A percentile compares a stretch with the other conserved stretches of the same genome.
Evolutionary conservation across 1,140 invertebrate genomes (phyloP).

Genomic region (Pentalonia nigronervosa): DNA sequence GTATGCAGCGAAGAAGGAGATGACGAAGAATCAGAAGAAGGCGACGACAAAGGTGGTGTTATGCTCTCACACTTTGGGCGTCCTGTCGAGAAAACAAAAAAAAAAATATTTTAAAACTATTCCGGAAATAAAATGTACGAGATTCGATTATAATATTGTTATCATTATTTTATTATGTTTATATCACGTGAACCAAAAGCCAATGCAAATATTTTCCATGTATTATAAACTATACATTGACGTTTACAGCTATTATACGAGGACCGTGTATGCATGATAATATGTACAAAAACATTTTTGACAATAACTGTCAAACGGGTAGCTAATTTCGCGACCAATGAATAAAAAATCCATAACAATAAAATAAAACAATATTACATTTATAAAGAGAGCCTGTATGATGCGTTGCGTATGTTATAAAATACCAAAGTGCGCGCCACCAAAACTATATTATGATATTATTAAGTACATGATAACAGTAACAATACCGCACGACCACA

Average conservation of each 20-base stretch:
- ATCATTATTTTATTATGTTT: not conserved
- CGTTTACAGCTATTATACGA: not conserved
- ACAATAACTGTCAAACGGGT: not conserved
- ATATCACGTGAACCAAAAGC: conserved; percentile 13
- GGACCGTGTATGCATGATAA: not conserved
- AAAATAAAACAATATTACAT: not conserved
- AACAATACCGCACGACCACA: not conserved
- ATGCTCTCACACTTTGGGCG: not conserved
- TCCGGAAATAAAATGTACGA: not conserved
- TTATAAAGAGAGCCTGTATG: not conserved
- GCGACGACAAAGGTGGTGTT: not conserved
- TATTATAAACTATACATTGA: not conserved
- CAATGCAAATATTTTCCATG: not conserved
- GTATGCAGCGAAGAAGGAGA: too few relatives aligned
- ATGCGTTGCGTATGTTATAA: not conserved
- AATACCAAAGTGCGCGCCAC: not conserved
- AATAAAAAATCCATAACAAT: not conserved
- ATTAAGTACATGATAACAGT: conserved; percentile 16
- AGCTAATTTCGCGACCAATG: not conserved
- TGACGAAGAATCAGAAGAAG: not conserved
- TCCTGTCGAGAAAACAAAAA: conserved; percentile 10
- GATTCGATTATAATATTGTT: not conserved
- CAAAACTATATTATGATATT: not conserved
- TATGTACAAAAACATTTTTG: conserved; percentile 3
- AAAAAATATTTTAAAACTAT: not conserved